phyloP scores from a whole-genome alignment of 1,140 invertebrate species.

The Drosophila pruinosa region DNA sequence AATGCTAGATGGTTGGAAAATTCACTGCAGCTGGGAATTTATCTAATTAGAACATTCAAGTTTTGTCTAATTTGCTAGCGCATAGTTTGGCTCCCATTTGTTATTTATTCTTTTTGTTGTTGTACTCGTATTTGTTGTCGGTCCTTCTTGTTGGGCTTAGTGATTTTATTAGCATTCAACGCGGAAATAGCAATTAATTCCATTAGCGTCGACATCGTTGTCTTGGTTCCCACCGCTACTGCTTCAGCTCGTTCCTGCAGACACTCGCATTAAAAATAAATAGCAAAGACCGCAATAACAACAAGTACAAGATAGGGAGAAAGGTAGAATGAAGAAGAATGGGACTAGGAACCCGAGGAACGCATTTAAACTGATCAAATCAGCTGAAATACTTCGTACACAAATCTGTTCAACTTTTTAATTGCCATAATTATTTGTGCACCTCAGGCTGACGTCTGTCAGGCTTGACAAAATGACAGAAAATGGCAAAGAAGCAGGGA shows the following conservation, averaged over 20 bases:
- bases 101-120: constrained; percentile 15
- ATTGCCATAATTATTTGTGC: constrained; percentile 66
- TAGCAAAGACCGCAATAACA: constrained; percentile 11
- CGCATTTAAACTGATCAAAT: constrained; percentile 52
- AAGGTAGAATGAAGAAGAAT: neutral
- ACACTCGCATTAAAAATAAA: constrained; percentile 14
- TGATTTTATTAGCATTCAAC: constrained; percentile 72
- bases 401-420: constrained; percentile 68
- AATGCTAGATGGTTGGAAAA: neutral
- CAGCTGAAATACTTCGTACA: constrained; percentile 46
- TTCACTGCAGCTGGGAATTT: constrained; percentile 13
- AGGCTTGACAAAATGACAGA: neutral
- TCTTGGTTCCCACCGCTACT: constrained; percentile 11
- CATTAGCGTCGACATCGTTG: constrained; percentile 54
- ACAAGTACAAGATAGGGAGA: neutral
- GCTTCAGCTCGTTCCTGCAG: neutral
- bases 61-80: constrained; percentile 62
- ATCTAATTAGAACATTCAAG: constrained; percentile 72
- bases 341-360: neutral
- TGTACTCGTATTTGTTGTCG: neutral
- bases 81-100: constrained; percentile 25
- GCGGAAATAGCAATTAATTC: constrained; percentile 70
- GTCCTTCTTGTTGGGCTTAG: constrained; percentile 40
- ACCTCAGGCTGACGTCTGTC: neutral
- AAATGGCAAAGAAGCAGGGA: neutral